Evolutionary conservation across 1,140 invertebrate genomes (phyloP).

Genomic region (Zaprionus camerounensis): DNA sequence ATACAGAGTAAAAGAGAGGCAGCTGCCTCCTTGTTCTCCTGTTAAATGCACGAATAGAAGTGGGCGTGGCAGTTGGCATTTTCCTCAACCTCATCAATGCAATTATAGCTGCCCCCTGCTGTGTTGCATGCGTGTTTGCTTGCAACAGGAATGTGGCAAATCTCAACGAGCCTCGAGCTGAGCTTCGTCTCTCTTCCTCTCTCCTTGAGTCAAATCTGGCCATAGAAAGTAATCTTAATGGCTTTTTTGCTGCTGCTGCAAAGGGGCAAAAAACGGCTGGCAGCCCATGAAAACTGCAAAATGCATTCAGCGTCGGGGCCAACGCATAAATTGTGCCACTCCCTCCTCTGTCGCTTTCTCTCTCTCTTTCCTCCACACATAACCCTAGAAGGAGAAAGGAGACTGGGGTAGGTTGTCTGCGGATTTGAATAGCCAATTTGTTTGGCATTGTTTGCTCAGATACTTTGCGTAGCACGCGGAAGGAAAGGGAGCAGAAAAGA

Average conservation of each 20-base stretch:
- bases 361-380: not conserved
- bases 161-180: conserved; percentile 33
- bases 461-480: conserved; percentile 31
- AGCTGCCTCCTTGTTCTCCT: not conserved
- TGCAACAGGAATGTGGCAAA: conserved; percentile 25
- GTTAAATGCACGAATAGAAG: conserved; percentile 60
- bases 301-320: conserved; percentile 73
- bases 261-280: conserved; percentile 42
- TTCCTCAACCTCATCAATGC: conserved; percentile 74
- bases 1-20: not conserved
- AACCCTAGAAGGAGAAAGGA: conserved; percentile 7
- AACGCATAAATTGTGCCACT: conserved; percentile 75
- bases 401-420: conserved; percentile 53
- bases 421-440: conserved; percentile 82
- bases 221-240: conserved; percentile 82
- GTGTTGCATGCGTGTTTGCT: conserved; percentile 19
- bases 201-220: conserved; percentile 56
- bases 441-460: conserved; percentile 80
- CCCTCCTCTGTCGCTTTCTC: not conserved
- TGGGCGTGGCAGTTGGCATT: conserved; percentile 38
- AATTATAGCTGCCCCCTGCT: conserved; percentile 41
- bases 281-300: conserved; percentile 79
- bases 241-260: conserved; percentile 68
- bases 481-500: not conserved
- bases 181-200: conserved; percentile 4